A percentile compares a stretch with the other conserved stretches of the same genome.
Conservation (phyloP, 2,888 invertebrate genomes). For the Toxonevra muliebris region DNA sequence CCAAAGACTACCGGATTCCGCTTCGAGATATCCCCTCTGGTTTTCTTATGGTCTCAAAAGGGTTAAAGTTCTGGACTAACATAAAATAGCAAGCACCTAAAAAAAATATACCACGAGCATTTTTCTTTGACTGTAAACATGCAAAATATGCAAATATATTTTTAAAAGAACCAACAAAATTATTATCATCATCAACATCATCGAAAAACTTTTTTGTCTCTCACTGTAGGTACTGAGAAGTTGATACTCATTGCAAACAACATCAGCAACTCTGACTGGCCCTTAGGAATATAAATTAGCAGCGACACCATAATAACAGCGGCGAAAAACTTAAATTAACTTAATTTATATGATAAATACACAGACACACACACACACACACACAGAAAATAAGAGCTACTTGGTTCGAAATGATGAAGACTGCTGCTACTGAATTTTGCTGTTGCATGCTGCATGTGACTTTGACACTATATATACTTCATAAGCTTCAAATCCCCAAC, state of each 20-base stretch:
- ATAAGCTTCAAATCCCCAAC: slow-evolving; percentile 12
- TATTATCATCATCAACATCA: too few species aligned
- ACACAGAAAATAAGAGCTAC: slow-evolving; percentile 29
- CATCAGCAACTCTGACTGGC: background rate
- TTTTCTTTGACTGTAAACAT: too few species aligned
- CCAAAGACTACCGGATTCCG: too few species aligned
- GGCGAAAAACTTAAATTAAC: slow-evolving; percentile 41
- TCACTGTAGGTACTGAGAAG: too few species aligned
- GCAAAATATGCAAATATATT: too few species aligned
- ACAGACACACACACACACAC: slow-evolving; percentile 40
- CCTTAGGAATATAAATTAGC: slow-evolving; percentile 21
- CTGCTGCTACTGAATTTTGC: background rate
- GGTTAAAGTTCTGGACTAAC: too few species aligned
- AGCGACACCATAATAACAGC: slow-evolving; percentile 2
- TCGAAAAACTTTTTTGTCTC: too few species aligned
- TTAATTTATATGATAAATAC: slow-evolving; percentile 45
- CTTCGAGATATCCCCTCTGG: too few species aligned
- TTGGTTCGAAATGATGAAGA: background rate
- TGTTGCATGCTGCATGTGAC: slow-evolving; percentile 16
- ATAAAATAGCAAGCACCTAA: too few species aligned
- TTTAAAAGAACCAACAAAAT: too few species aligned
- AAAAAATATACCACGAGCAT: too few species aligned
- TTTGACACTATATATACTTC: slow-evolving; percentile 33
- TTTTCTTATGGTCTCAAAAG: too few species aligned
- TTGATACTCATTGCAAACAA: background rate